These are phyloP conservation scores for Trichopria drosophilae DNA, from an alignment of 2,888 invertebrate genomes.

Conservation along the genomic window DNA sequence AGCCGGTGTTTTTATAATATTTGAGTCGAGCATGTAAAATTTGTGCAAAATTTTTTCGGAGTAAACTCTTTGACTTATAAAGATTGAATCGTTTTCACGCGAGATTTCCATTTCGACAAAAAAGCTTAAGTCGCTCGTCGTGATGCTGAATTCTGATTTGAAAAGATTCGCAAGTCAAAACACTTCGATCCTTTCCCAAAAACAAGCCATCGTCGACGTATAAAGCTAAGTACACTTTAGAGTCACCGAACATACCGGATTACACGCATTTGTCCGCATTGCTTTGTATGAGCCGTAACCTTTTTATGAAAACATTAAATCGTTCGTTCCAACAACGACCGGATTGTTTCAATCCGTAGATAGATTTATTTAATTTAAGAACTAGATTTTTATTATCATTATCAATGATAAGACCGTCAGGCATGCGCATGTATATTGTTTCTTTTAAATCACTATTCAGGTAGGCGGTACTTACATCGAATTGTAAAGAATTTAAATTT, in stretches of 20 bases:
- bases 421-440: slow-evolving; percentile 22
- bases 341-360: slow-evolving; percentile 28
- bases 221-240: slow-evolving; percentile 14
- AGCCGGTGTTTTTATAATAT: slow-evolving; percentile 16
- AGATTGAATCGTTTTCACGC: too few species aligned
- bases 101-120: slow-evolving; percentile 25
- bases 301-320: neutral
- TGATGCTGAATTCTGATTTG: slow-evolving; percentile 13
- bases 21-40: slow-evolving; percentile 18
- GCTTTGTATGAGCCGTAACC: neutral
- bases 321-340: slow-evolving; percentile 7
- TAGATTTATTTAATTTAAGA: slow-evolving; percentile 16
- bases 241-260: neutral
- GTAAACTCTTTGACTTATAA: slow-evolving; percentile 21
- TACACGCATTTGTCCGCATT: slow-evolving; percentile 23
- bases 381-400: slow-evolving; percentile 4
- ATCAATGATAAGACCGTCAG: slow-evolving; percentile 12
- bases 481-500: slow-evolving; percentile 6
- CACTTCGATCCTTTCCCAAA: neutral
- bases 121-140: neutral
- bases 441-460: slow-evolving; percentile 12
- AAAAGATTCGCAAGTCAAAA: slow-evolving; percentile 2
- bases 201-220: slow-evolving; percentile 29
- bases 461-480: too few species aligned
- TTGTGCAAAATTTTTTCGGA: slow-evolving; percentile 17